Evolutionary conservation across 2,797 vertebrate species (phyloP).

Genomic region (Brotula barbata): DNA sequence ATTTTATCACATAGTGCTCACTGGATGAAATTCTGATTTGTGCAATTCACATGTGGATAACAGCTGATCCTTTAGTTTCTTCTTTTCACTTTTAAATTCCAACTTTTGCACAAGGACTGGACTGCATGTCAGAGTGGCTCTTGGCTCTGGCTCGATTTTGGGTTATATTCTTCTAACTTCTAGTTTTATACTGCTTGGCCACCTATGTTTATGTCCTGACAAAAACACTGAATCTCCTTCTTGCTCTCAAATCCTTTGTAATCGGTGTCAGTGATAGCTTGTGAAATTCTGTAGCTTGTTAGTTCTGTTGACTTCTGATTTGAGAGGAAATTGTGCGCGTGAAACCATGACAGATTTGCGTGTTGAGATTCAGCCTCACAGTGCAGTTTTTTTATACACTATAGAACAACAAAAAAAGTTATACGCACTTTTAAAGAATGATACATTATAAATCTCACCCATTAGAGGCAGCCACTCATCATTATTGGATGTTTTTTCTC

Average conservation of each 20-base stretch:
- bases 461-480: conserved; percentile 29
- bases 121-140: neutral
- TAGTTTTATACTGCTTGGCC: neutral
- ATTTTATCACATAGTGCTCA: neutral
- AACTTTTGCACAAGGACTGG: conserved; percentile 11
- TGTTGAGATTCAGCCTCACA: conserved; percentile 20
- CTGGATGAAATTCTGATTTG: conserved; percentile 1
- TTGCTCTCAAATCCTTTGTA: neutral
- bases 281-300: conserved; percentile 17
- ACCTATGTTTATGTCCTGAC: conserved; percentile 12
- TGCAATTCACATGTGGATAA: conserved; percentile 11
- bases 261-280: neutral
- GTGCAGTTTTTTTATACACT: conserved; percentile 5
- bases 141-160: neutral
- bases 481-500: conserved; percentile 42
- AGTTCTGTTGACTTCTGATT: neutral
- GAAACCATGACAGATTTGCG: neutral
- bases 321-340: neutral
- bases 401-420: neutral
- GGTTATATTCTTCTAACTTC: conserved; percentile 5
- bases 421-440: conserved; percentile 20
- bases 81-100: neutral
- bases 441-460: conserved; percentile 4
- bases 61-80: neutral
- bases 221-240: neutral